These are phyloP conservation scores for Acronicta alni DNA, from an alignment of 2,888 invertebrate species.

Conservation along the genomic window DNA sequence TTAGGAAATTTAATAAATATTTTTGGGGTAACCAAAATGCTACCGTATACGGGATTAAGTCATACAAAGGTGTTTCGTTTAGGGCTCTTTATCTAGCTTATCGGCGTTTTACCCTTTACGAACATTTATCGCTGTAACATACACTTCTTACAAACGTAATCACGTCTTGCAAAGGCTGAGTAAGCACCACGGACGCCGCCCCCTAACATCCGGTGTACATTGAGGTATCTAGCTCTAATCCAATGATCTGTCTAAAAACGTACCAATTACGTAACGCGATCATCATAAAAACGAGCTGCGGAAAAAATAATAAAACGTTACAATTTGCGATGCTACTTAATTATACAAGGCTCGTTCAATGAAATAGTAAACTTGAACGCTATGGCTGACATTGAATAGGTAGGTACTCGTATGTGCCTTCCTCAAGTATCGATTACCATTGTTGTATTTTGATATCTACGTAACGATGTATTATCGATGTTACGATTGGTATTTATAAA, in stretches of 20 bases:
- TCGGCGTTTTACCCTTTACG: too few species aligned
- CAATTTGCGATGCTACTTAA: constrained; percentile 32
- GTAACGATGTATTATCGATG: constrained; percentile 38
- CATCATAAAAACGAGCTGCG: constrained; percentile 43
- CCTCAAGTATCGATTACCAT: constrained; percentile 73
- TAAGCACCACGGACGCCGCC: constrained; percentile 48
- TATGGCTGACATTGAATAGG: constrained; percentile 65
- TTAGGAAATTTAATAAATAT: too few species aligned
- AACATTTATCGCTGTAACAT: background rate
- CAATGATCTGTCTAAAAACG: constrained; percentile 27
- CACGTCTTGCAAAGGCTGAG: constrained; percentile 21
- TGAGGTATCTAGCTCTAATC: constrained; percentile 7
- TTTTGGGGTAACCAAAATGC: too few species aligned
- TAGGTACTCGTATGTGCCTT: constrained; percentile 54
- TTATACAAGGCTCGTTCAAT: constrained; percentile 37
- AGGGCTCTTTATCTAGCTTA: too few species aligned
- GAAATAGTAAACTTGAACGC: constrained; percentile 52
- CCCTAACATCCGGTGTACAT: constrained; percentile 24
- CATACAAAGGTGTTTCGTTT: too few species aligned
- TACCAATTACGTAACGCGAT: constrained; percentile 44
- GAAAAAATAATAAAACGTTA: constrained; percentile 54
- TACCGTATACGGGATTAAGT: too few species aligned
- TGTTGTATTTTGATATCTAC: constrained; percentile 54
- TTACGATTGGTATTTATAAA: constrained; percentile 37
- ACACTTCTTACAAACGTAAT: background rate